phyloP scores from a whole-genome alignment of 2,888 invertebrate genomes.

The Idaea straminata region DNA sequence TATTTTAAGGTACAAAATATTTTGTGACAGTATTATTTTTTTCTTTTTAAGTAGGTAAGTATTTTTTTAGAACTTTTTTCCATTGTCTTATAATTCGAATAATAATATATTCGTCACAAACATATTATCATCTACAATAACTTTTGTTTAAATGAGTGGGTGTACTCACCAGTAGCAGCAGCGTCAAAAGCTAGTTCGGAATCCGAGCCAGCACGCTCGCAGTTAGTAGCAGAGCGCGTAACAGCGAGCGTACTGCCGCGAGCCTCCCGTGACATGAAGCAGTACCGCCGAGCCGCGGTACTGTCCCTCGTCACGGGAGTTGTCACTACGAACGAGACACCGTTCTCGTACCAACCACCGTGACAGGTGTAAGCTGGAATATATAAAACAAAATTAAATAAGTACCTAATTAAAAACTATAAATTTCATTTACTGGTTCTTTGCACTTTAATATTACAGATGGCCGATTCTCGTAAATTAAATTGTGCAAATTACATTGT shows the following conservation, averaged over 20 bases:
- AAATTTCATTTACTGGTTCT: too few relatives aligned
- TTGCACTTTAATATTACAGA: too few relatives aligned
- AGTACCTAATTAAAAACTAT: too few relatives aligned
- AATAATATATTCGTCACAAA: background rate
- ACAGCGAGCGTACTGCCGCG: conserved; percentile 73
- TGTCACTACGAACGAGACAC: conserved; percentile 91
- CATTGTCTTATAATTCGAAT: too few relatives aligned
- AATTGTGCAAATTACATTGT: too few relatives aligned
- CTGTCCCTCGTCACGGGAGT: conserved; percentile 85
- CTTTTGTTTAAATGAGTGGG: background rate
- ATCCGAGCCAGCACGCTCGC: conserved; percentile 77
- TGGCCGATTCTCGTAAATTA: too few relatives aligned
- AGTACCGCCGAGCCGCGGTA: conserved; percentile 85
- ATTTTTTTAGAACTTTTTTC: too few relatives aligned
- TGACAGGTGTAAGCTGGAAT: conserved; percentile 91
- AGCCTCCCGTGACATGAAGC: conserved; percentile 88
- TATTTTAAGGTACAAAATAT: too few relatives aligned
- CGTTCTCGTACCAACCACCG: conserved; percentile 93
- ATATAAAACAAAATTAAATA: background rate
- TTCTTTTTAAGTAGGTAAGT: too few relatives aligned
- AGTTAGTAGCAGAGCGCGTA: conserved; percentile 83
- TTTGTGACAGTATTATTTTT: too few relatives aligned
- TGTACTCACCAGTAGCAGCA: conserved; percentile 81
- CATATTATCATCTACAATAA: background rate
- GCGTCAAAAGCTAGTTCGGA: conserved; percentile 84